Base-by-base conservation (phyloP, 1,140 invertebrate genomes). In the Scaptomyza pallida region DNA sequence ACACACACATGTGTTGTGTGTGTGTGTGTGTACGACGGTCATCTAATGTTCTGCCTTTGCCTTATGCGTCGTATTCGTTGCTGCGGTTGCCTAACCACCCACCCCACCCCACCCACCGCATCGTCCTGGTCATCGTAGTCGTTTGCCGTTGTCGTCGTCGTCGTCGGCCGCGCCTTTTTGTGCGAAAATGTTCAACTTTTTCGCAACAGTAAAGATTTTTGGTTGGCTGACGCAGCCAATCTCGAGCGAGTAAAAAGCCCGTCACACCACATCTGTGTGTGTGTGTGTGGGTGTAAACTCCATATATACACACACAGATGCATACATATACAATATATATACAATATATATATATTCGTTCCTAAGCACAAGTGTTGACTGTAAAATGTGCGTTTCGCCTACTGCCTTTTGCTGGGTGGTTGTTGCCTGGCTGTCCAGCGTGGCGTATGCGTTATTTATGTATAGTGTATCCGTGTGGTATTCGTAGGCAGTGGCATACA, bases 191-290 rank as follows among this genome's bases (percentile, higher is more conserved):
- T 75, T 75, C 71, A 88, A 88, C 82, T 88, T 88, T 88, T 88
- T 88, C 82, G 82, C 80, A 88, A 88, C 83, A 89, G 82, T 88
- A 89, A 88, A 88, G 82, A 88, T 88, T 88, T 86, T 88, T 88
- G 82, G 82, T 88, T 88, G 82, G 82, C 82, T 88, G 75, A 88
- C 82, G 82, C 82, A 88, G 82, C 82, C 82, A 86, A 86, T 86
- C 82, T 86, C 78, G 75, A 72, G 71, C 74, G 82, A 88, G 82
- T 63, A 60, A 51, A 59, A 51, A 21, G 26, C 26, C 26, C 69
- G 41, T 68, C 62, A 60, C 26, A 44, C 30, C 37, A 40, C 61
- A 77, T 76, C 76, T 73, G 63, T 62, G 77, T 17, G 19, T 4
- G 19, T 21, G 19, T 44, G 51, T 64, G 81, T 80, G 81, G 73